These are phyloP conservation scores for Aleiodes testaceus DNA, from an alignment of 2,888 invertebrate genomes.

Conservation along the genomic window DNA sequence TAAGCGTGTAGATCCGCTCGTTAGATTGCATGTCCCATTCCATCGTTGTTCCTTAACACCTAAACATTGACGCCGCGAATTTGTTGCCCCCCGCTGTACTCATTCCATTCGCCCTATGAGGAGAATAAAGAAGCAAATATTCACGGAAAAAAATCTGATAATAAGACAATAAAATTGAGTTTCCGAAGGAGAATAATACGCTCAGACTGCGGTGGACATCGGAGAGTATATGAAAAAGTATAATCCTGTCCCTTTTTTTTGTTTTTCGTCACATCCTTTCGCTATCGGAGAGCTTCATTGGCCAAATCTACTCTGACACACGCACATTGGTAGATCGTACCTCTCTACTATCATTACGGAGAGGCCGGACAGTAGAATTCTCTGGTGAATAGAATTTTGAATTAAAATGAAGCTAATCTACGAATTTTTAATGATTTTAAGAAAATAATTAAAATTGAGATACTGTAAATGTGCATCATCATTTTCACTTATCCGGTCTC, in stretches of 20 bases:
- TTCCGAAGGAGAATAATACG: not conserved
- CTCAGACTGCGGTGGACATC: constrained; percentile 7
- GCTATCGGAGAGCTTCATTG: constrained; percentile 61
- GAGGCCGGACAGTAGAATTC: constrained; percentile 60
- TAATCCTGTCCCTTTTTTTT: constrained; percentile 16
- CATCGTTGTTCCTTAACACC: constrained; percentile 20
- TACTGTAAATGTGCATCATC: constrained; percentile 46
- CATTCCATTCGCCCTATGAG: constrained; percentile 3
- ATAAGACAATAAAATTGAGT: no score
- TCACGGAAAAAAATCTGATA: no score
- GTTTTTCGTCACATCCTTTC: constrained; percentile 57
- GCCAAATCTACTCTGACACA: constrained; percentile 70
- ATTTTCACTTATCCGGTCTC: constrained; percentile 46
- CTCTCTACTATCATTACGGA: constrained; percentile 66
- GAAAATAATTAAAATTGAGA: not conserved
- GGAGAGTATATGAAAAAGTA: not conserved
- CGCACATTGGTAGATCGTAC: constrained; percentile 69
- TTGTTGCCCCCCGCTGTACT: constrained; percentile 20
- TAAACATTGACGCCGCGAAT: constrained; percentile 34
- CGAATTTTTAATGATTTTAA: not conserved
- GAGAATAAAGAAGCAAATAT: constrained; percentile 1
- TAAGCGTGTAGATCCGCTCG: constrained; percentile 69
- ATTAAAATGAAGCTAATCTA: no score
- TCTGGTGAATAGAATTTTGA: no score
- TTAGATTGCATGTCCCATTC: constrained; percentile 62